Conservation (phyloP, 2,888 invertebrate genomes). For the Emesis furor region DNA sequence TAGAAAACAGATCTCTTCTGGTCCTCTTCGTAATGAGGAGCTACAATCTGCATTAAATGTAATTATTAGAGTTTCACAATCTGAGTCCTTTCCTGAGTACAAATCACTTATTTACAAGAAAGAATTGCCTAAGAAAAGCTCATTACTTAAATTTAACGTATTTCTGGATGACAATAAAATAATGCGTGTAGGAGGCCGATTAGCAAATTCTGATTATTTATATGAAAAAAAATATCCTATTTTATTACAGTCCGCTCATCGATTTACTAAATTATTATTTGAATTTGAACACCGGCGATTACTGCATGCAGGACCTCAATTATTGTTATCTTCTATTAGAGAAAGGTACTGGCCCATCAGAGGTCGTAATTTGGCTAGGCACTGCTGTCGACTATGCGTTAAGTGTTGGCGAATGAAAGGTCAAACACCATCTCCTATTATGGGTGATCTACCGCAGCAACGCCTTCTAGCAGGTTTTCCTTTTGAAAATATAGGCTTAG, state of each 20-base stretch:
- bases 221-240: conserved; percentile 13
- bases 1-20: too few species aligned
- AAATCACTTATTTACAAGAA: not conserved
- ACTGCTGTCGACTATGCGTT: too few species aligned
- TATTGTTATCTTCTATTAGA: not conserved
- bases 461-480: conserved; percentile 36
- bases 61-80: too few species aligned
- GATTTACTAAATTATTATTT: not conserved
- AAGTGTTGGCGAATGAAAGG: not conserved
- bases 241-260: not conserved
- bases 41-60: too few species aligned
- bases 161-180: conserved; percentile 31
- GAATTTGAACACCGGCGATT: not conserved
- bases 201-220: conserved; percentile 15
- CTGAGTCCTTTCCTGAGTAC: not conserved
- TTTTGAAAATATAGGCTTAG: conserved; percentile 56
- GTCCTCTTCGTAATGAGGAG: too few species aligned
- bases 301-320: conserved; percentile 10
- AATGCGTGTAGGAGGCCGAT: conserved; percentile 15
- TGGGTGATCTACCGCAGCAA: not conserved
- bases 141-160: conserved; percentile 17
- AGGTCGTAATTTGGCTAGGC: not conserved
- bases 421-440: not conserved
- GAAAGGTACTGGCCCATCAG: not conserved
- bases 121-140: conserved; percentile 1